These are phyloP conservation scores for Bombus consobrinus DNA, from an alignment of 1,140 invertebrate species.

Conservation along the genomic window DNA sequence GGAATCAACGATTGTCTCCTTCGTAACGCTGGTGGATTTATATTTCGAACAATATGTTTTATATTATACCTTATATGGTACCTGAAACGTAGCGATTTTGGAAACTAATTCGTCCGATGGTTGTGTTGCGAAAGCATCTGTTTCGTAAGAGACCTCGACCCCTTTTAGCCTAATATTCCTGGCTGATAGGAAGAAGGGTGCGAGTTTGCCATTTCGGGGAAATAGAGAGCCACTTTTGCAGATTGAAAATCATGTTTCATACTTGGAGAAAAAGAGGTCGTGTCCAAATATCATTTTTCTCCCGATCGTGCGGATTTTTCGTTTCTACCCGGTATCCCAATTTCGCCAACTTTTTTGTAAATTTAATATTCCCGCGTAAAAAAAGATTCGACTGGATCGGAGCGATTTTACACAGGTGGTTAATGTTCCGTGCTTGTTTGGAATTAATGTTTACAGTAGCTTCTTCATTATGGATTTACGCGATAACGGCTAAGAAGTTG, in stretches of 20 bases:
- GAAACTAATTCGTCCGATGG: neutral
- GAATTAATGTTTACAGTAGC: neutral
- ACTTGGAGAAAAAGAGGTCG: slow-evolving; percentile 16
- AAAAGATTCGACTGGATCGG: neutral
- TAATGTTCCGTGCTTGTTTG: neutral
- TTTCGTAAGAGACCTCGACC: neutral
- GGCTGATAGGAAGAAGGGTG: slow-evolving; percentile 15
- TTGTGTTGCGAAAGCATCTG: neutral
- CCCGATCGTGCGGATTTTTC: neutral
- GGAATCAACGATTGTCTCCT: neutral
- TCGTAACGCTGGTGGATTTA: neutral
- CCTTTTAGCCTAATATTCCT: slow-evolving; percentile 41
- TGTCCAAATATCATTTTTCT: slow-evolving; percentile 31
- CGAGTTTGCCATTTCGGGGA: neutral
- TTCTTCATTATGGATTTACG: neutral
- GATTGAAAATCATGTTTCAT: slow-evolving; percentile 48
- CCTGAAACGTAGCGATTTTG: neutral
- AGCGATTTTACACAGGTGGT: neutral
- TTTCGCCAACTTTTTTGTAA: neutral
- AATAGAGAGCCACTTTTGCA: slow-evolving; percentile 40
- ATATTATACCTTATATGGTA: too few relatives aligned
- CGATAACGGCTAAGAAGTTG: neutral
- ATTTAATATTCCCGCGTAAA: neutral
- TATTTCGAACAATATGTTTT: neutral
- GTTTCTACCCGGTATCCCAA: neutral